Evolutionary conservation across 1,140 invertebrate species (phyloP), one percentile per base, ranked within the genome.

Genomic region (Chrysoperla carnea): DNA sequence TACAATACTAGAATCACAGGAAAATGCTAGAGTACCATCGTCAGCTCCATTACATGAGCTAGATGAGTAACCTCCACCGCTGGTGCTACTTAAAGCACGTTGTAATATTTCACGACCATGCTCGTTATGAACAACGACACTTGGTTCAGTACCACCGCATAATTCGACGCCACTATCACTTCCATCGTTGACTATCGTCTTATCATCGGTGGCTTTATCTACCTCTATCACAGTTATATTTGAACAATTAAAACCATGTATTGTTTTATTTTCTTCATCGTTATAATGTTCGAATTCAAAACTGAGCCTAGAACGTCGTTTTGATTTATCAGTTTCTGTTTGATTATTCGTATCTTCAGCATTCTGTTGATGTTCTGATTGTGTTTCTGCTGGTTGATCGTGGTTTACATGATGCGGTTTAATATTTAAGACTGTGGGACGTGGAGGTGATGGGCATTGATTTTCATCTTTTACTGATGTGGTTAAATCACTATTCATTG

Each of bases 141-240:
- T 60, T 8, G 54, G 51, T 8, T 61, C 58, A 43, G 66, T 64
- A 2, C 54, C 56, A 38, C 66, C 76, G 29, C 76, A 72, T 8
- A 75, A 68, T 52, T 84, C 81, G 2, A 84, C 76, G 1, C 81
- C 81, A 50, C 81, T 84, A 52, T 84, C 81, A 52, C 79, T 84
- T 27, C 80, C 82, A 43, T 81, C 76, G 44, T 68, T 33, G 5
- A 23, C 17, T 23, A 23, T 5, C 17, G 17, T 23, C 17, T 23
- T 23, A 23, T 23, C 17, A 5, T 23, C 12, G 2, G 6, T 28
- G 7, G 29, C 29, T n/a, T 23, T 41, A 17, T 12, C 36, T 14
- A 35, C 46, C 44, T 58, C 56, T 37, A 58, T 55, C 4, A 58
- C 53, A 6, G 56, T 58, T 8, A 51, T 41, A 41, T 56, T 53